Conservation (phyloP, 2,113 vertebrate genomes). For the Ariopsis seemanni region DNA sequence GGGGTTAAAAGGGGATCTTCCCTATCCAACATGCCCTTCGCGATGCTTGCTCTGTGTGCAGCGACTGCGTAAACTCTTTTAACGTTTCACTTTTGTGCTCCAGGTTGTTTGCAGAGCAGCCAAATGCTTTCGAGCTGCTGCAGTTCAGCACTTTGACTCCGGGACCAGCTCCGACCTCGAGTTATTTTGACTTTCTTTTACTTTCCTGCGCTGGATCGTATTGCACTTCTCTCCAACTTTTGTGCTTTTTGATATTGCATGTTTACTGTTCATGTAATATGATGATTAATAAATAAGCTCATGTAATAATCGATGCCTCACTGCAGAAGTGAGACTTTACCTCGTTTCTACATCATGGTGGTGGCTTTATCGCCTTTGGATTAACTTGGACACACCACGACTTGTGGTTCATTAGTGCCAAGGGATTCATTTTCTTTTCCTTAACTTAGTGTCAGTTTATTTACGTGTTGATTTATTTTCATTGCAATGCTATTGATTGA, state of each 20-base stretch:
- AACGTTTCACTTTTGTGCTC: slow-evolving; percentile 15
- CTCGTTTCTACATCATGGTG: slow-evolving; percentile 69
- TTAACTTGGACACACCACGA: slow-evolving; percentile 64
- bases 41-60: slow-evolving; percentile 66
- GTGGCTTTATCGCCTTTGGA: slow-evolving; percentile 57
- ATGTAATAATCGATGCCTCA: slow-evolving; percentile 59
- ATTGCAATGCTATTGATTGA: slow-evolving; percentile 67
- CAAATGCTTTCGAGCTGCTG: slow-evolving; percentile 62
- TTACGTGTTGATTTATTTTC: slow-evolving; percentile 56
- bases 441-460: slow-evolving; percentile 9
- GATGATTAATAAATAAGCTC: slow-evolving; percentile 62
- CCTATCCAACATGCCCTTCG: slow-evolving; percentile 54
- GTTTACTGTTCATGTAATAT: slow-evolving; percentile 71
- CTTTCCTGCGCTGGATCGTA: slow-evolving; percentile 22
- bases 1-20: slow-evolving; percentile 30
- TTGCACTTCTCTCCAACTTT: slow-evolving; percentile 46
- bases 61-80: slow-evolving; percentile 59
- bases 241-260: slow-evolving; percentile 76
- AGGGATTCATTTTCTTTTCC: slow-evolving; percentile 62
- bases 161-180: slow-evolving; percentile 73
- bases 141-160: slow-evolving; percentile 71
- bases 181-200: background rate
- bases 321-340: slow-evolving; percentile 50
- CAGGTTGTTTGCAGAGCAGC: slow-evolving; percentile 44
- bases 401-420: slow-evolving; percentile 69